Evolutionary conservation across 2,113 vertebrate species (phyloP).

Genomic region (Prolemur simus): DNA sequence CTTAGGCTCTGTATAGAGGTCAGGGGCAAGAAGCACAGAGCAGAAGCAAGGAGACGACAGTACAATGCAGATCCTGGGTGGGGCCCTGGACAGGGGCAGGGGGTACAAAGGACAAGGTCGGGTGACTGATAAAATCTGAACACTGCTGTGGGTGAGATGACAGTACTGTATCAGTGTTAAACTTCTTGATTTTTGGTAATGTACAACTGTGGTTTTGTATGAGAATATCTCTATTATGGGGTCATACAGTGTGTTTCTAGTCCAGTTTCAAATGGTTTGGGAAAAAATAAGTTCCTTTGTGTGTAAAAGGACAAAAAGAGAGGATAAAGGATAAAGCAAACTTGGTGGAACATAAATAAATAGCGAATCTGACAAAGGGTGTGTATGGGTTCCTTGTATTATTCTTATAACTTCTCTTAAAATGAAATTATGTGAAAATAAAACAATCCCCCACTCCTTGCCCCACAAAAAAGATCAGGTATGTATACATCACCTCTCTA

Average conservation of each 20-base stretch:
- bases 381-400: accelerated
- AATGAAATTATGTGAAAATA: background rate
- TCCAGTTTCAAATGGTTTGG: background rate
- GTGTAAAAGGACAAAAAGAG: background rate
- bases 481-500: background rate
- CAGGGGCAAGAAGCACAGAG: background rate
- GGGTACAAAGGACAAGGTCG: background rate
- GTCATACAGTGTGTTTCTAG: background rate
- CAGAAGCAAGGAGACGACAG: background rate
- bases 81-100: too few species aligned
- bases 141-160: background rate
- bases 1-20: background rate
- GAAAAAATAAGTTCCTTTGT: background rate
- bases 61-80: too few species aligned
- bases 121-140: background rate
- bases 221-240: background rate
- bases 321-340: background rate
- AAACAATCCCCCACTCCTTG: background rate
- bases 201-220: background rate
- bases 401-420: background rate
- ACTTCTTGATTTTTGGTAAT: background rate
- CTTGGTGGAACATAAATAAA: background rate
- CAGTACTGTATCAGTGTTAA: too few species aligned
- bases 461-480: background rate
- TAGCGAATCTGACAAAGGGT: accelerated